Conservation (phyloP, 2,888 invertebrate species). For the Galeruca laticollis region DNA sequence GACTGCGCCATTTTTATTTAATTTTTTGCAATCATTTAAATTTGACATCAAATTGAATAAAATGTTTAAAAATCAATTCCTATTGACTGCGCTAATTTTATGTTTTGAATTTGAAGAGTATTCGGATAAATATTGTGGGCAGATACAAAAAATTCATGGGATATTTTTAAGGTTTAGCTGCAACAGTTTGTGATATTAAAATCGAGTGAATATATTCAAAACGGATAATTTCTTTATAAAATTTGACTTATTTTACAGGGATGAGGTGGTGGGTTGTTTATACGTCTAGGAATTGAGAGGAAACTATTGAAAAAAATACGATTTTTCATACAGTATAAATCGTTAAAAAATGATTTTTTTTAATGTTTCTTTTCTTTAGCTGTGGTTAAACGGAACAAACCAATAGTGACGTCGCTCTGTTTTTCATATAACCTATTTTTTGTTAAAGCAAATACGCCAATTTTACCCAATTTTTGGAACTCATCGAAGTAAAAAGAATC, state of each 20-base stretch:
- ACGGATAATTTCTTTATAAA: conserved; percentile 12
- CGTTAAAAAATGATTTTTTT: not conserved
- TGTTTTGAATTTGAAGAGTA: too few relatives aligned
- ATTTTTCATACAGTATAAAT: not conserved
- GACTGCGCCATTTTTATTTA: not conserved
- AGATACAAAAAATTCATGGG: not conserved
- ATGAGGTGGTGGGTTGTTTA: conserved; percentile 28
- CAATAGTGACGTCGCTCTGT: conserved; percentile 9
- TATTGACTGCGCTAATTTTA: too few relatives aligned
- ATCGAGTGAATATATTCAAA: not conserved
- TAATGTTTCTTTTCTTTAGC: conserved; percentile 8
- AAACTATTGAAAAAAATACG: not conserved
- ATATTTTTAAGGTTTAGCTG: conserved; percentile 23
- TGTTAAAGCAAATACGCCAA: not conserved
- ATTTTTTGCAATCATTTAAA: not conserved
- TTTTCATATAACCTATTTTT: not conserved
- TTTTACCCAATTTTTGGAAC: not conserved
- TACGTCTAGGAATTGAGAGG: conserved; percentile 7
- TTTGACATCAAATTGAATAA: too few relatives aligned
- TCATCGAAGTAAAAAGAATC: not conserved
- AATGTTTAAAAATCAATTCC: too few relatives aligned
- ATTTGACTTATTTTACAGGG: conserved; percentile 16
- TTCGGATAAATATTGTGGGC: too few relatives aligned
- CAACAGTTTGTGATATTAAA: conserved; percentile 30
- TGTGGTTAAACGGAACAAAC: conserved; percentile 13